Conservation (phyloP, 1,140 invertebrate species). For the Nephila pilipes region DNA sequence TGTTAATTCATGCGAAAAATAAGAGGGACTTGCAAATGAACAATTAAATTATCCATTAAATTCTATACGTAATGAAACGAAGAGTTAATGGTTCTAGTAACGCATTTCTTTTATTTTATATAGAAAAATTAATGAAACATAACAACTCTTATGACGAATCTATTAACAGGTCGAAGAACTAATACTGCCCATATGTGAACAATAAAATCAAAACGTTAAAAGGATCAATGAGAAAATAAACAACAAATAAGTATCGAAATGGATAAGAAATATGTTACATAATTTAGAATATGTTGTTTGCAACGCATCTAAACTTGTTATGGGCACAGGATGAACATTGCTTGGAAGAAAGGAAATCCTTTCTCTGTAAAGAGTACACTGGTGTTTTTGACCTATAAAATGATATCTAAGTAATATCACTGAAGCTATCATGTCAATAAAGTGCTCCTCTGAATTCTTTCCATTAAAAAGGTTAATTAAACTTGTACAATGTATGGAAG, state of each 20-base stretch:
- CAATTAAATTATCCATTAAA: no score
- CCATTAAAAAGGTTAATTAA: not conserved
- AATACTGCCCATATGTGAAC: no score
- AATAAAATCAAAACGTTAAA: not conserved
- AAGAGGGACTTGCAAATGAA: no score
- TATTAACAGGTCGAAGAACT: no score
- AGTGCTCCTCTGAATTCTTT: not conserved
- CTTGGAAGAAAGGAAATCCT: not conserved
- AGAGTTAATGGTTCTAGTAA: no score
- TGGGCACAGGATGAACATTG: not conserved
- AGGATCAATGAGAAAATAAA: not conserved
- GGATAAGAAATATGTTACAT: not conserved
- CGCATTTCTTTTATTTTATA: no score
- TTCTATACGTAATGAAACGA: no score
- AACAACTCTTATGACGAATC: no score
- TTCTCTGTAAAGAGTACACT: not conserved
- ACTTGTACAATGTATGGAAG: not conserved
- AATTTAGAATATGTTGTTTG: not conserved
- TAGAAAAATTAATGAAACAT: no score
- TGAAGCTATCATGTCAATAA: not conserved
- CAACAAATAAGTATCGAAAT: not conserved
- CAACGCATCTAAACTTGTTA: not conserved
- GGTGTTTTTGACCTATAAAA: slow-evolving; percentile 33
- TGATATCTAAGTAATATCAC: not conserved
- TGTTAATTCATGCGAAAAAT: no score